Evolutionary conservation across 2,888 invertebrate species (phyloP), one percentile per base, ranked within the genome.

Genomic region (Cyclophora punctaria): DNA sequence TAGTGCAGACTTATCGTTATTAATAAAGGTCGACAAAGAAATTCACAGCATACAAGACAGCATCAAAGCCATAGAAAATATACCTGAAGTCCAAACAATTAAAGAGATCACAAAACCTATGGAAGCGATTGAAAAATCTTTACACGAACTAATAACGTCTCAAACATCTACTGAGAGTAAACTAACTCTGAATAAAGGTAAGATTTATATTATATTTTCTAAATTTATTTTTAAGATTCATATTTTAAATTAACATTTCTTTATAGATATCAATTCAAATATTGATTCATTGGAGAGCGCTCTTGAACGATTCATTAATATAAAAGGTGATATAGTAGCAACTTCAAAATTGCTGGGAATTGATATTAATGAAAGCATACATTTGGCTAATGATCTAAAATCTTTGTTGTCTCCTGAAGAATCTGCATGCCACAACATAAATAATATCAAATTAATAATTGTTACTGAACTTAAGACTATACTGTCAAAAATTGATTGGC

Each of bases 191-290:
- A 50, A 64, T n/a, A 72, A 67, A 65, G 82, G 83, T 85, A 56
- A 69, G 79, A 65, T 47, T 45, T 20, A 6, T 44, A 20, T 52
- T 47, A 34, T 50, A 34, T 1, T 49, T 4, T n/a, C 35, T 45
- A 35, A 5, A 42, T 45, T 43, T 45, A 3, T 40, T 37, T 41
- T 42, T 40, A 5, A 4, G 37, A n/a, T 43, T 34, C 35, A 2
- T 45, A 41, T 44, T 35, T 35, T 7, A 48, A 44, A 34, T 44
- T 48, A 45, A 45, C 37, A 46, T 61, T 66, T 61, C 54, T 69
- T 78, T 79, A 45, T 79, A 79, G 78, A 77, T 75, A 46, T 78
- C 44, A 79, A 78, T 75, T 73, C 71, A 2, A 77, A 78, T 67
- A 63, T 75, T 35, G 67, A 67, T 67, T 67, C 69, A 1, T 59